phyloP scores from a whole-genome alignment of 2,888 invertebrate genomes.

The Hypomecis atomaria region DNA sequence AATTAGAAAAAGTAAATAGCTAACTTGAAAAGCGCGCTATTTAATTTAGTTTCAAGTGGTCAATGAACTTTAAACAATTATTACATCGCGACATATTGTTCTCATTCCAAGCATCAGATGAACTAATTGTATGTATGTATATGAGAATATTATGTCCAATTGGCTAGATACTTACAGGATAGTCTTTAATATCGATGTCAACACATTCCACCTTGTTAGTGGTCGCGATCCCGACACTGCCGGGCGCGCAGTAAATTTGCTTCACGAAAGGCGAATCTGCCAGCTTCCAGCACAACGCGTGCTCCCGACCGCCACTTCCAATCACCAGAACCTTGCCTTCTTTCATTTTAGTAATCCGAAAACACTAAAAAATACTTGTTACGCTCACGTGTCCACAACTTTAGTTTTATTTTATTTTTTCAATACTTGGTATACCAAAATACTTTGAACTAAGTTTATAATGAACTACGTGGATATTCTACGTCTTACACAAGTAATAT shows the following conservation, averaged over 20 bases:
- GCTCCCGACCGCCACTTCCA: conserved; percentile 97
- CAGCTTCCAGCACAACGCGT: conserved; percentile 97
- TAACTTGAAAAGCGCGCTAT: no score
- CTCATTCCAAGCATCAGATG: no score
- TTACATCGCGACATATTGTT: no score
- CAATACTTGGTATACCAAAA: no score
- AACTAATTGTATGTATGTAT: no score
- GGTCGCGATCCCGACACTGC: conserved; percentile 93
- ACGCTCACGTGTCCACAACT: conserved; percentile 51
- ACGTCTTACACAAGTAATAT: conserved; percentile 1
- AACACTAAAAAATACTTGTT: conserved; percentile 32
- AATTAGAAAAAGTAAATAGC: no score
- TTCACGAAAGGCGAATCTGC: conserved; percentile 90
- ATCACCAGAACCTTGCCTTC: conserved; percentile 89
- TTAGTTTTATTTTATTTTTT: not conserved
- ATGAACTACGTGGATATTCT: not conserved
- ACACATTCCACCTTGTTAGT: conserved; percentile 89
- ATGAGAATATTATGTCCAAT: not conserved
- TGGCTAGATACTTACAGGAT: conserved; percentile 83
- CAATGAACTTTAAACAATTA: no score
- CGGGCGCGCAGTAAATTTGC: conserved; percentile 93
- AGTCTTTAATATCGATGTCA: conserved; percentile 87
- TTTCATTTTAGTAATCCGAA: conserved; percentile 55
- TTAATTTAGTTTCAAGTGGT: no score
- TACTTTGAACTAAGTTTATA: not conserved